phyloP scores from a whole-genome alignment of 2,888 invertebrate genomes.

The Oscheius onirici region DNA sequence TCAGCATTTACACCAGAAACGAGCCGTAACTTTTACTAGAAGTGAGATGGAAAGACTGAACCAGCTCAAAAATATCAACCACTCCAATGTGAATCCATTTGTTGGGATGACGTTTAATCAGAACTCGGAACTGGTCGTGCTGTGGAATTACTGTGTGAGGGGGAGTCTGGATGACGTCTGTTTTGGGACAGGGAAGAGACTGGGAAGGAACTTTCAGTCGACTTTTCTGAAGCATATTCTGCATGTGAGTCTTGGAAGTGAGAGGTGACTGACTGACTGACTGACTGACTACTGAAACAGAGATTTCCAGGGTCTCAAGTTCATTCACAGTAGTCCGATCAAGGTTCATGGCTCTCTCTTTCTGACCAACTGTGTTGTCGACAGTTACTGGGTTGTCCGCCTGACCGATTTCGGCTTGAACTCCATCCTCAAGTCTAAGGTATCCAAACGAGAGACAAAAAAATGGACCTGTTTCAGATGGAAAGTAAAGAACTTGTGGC shows the following conservation, averaged over 20 bases:
- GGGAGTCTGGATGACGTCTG: constrained; percentile 51
- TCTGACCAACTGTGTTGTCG: constrained; percentile 57
- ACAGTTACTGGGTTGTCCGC: constrained; percentile 59
- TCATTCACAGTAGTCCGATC: constrained; percentile 48
- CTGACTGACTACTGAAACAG: no score
- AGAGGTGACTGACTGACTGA: background rate
- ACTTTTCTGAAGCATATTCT: constrained; percentile 56
- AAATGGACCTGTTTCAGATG: constrained; percentile 24
- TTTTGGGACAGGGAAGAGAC: constrained; percentile 48
- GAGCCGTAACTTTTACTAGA: constrained; percentile 47
- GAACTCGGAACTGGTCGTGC: constrained; percentile 43
- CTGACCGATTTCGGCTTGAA: constrained; percentile 55
- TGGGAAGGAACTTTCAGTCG: constrained; percentile 57
- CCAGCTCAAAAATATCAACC: constrained; percentile 50
- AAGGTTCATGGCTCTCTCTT: constrained; percentile 53
- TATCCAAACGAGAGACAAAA: background rate
- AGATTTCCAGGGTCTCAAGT: constrained; percentile 48
- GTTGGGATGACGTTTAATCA: constrained; percentile 58
- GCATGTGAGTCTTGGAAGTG: constrained; percentile 36
- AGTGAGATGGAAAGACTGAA: constrained; percentile 54
- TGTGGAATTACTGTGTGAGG: constrained; percentile 49
- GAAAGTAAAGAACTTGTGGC: constrained; percentile 40
- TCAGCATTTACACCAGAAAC: constrained; percentile 35
- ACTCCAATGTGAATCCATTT: constrained; percentile 51
- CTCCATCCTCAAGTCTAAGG: constrained; percentile 37